These are phyloP conservation scores for Heterocephalus glaber DNA, from an alignment of 2,113 vertebrate species.

Conservation along the genomic window DNA sequence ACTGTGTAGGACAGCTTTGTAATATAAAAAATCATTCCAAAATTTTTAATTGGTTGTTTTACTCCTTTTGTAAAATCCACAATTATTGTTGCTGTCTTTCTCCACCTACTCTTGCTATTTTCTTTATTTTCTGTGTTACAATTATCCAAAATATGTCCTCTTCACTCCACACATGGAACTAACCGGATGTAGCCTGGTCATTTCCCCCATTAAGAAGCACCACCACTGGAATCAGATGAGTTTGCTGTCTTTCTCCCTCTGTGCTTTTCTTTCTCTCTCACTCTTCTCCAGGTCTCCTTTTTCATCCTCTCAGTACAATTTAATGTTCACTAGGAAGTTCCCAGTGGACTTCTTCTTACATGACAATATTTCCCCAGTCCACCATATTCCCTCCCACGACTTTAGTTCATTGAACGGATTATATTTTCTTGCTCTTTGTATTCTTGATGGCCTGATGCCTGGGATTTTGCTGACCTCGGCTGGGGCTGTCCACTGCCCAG, in stretches of 20 bases:
- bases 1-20: fast-evolving
- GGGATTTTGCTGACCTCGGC: background rate
- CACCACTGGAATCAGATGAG: background rate
- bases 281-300: background rate
- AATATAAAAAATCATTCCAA: background rate
- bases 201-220: background rate
- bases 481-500: fast-evolving
- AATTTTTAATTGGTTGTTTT: background rate
- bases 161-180: background rate
- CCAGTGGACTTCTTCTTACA: background rate
- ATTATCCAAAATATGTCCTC: background rate
- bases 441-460: too few species aligned
- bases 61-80: background rate
- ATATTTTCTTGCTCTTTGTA: background rate
- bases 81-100: background rate
- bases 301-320: background rate
- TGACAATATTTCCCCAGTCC: too few species aligned
- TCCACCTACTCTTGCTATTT: background rate
- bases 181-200: fast-evolving
- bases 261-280: background rate
- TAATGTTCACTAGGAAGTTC: background rate
- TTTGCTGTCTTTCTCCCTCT: background rate
- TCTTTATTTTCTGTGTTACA: background rate
- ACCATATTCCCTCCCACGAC: background rate
- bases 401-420: background rate